phyloP scores from a whole-genome alignment of 1,140 invertebrate species.

The Drosophila insularis region DNA sequence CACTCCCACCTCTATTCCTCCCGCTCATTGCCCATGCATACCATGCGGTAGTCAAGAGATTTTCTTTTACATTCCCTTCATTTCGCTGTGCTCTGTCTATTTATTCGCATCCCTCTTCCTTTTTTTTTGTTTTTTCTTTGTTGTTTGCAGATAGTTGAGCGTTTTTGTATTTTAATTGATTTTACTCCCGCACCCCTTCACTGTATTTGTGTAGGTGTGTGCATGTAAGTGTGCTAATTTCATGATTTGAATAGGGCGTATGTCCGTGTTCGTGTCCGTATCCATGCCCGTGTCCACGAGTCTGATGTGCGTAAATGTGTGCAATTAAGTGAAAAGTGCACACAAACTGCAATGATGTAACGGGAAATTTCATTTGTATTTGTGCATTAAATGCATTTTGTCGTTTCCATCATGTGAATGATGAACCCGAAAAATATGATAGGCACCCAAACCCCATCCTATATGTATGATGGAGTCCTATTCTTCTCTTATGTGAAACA shows the following conservation, averaged over 20 bases:
- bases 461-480: too few relatives aligned
- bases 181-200: slow-evolving; percentile 21
- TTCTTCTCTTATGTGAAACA: too few relatives aligned
- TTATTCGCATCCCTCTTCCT: not conserved
- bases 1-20: too few relatives aligned
- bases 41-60: slow-evolving; percentile 37
- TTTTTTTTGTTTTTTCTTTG: slow-evolving; percentile 39
- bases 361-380: slow-evolving; percentile 66
- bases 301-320: slow-evolving; percentile 41
- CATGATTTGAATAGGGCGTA: slow-evolving; percentile 63
- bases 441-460: not conserved
- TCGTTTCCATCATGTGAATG: not conserved
- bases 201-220: slow-evolving; percentile 6
- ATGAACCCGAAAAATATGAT: slow-evolving; percentile 4
- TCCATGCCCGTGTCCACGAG: not conserved
- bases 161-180: slow-evolving; percentile 76
- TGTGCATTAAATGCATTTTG: slow-evolving; percentile 21
- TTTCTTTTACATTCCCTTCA: slow-evolving; percentile 17
- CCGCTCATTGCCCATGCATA: slow-evolving; percentile 27
- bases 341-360: slow-evolving; percentile 58
- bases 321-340: slow-evolving; percentile 79
- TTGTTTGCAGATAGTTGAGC: slow-evolving; percentile 45
- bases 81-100: not conserved
- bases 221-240: slow-evolving; percentile 68
- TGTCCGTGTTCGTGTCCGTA: slow-evolving; percentile 11